These are phyloP conservation scores for Apaloderma vittatum DNA, from an alignment of 2,113 vertebrate genomes.

Conservation along the genomic window DNA sequence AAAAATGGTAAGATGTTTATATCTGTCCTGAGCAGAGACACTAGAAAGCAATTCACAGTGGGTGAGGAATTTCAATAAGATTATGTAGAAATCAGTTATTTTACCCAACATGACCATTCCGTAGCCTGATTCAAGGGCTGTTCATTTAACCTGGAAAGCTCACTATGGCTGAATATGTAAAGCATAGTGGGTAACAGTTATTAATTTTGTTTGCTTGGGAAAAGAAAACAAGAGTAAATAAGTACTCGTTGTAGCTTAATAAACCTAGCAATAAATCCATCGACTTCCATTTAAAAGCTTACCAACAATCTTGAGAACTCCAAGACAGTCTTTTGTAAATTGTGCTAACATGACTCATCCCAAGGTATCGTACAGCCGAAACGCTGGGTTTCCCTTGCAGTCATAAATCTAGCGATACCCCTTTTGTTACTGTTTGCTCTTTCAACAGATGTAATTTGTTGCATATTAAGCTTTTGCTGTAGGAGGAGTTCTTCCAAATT, in stretches of 20 bases:
- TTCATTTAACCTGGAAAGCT: background rate
- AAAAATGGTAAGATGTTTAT: background rate
- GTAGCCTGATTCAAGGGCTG: background rate
- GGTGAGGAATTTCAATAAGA: background rate
- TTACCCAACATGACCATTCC: background rate
- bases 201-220: background rate
- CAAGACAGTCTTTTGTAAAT: background rate
- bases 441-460: conserved; percentile 2
- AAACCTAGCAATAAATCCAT: background rate
- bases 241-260: background rate
- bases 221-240: background rate
- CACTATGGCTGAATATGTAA: background rate
- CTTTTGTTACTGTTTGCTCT: background rate
- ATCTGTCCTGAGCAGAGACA: background rate
- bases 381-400: background rate
- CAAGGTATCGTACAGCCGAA: background rate
- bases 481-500: background rate
- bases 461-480: background rate
- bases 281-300: background rate
- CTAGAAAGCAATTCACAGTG: background rate
- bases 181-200: background rate
- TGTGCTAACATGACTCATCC: background rate
- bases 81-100: background rate
- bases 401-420: background rate
- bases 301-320: background rate